These are phyloP conservation scores for Phoeniculus purpureus DNA, from an alignment of 2,797 vertebrate genomes.

Conservation along the genomic window DNA sequence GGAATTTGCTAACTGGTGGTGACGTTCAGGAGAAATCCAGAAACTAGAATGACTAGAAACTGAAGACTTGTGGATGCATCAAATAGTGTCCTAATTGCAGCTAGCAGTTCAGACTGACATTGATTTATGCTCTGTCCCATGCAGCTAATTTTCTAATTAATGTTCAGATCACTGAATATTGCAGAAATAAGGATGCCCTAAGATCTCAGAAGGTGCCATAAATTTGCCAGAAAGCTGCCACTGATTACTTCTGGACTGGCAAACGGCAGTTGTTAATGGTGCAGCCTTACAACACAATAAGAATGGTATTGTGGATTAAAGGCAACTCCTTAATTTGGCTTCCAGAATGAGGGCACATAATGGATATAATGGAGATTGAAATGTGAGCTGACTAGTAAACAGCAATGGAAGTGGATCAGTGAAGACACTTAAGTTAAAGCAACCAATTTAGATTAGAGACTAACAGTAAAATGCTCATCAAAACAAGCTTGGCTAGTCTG, in stretches of 20 bases:
- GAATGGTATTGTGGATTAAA: not conserved
- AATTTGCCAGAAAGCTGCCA: not conserved
- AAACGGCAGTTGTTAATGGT: not conserved
- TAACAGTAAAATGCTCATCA: not conserved
- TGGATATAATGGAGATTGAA: not conserved
- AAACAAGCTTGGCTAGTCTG: not conserved
- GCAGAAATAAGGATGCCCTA: not conserved
- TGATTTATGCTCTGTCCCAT: not conserved
- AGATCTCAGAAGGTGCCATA: not conserved
- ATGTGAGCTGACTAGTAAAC: not conserved
- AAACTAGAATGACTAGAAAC: not conserved
- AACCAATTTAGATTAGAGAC: not conserved
- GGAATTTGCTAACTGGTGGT: not conserved
- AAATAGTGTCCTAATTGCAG: not conserved
- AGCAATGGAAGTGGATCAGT: not conserved
- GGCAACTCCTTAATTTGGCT: not conserved
- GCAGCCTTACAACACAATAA: not conserved
- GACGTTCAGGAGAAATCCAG: not conserved
- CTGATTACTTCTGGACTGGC: not conserved
- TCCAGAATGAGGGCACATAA: not conserved
- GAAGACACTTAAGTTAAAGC: not conserved
- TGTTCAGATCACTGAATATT: not conserved
- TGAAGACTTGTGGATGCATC: not conserved
- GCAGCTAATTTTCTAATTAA: not conserved
- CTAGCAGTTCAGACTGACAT: not conserved